Evolutionary conservation across 2,888 invertebrate genomes (phyloP), one percentile per base, ranked within the genome.

Genomic region (Chelonus formosanus): DNA sequence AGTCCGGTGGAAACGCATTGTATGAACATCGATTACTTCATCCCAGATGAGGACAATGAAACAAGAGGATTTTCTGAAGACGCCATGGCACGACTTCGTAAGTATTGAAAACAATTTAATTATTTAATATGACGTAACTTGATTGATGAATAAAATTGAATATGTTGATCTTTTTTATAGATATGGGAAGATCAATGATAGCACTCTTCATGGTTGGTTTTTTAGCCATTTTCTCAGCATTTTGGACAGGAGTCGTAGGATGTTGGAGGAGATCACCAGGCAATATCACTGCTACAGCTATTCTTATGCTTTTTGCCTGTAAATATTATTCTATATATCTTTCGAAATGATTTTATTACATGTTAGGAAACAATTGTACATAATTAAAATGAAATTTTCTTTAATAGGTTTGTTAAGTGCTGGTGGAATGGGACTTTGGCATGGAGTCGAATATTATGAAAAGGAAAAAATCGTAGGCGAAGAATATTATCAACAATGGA

Each of bases 241-340:
- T 97, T 86, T 95, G 97, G 90, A 95, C 96, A 63, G 98, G 98
- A 67, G 91, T 97, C 8, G 93, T 96, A 43, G 97, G 98, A 75
- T 98, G 98, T 85, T 98, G 97, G 96, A 92, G 95, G 85, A 89
- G 97, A 75, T 96, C 96, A 58, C 94, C 96, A 5, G 95, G 95
- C 73, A 95, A 96, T 82, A 94, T 97, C 77, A 95, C 96, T 36
- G 94, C 95, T 60, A 97, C 97, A 3, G 96, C 96, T 40, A 94
- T 97, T 75, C 87, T 95, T 60, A 93, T 95, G 90, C 88, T 95
- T 62, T 87, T 95, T 70, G 92, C 95, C 77, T 94, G 95, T 95
- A 68, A 74, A 66, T 67, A 43, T 10, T 45, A 61, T 59, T 59
- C 53, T 2, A n/a, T 4, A 43, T 3, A 4, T 20, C 20, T 20